A percentile compares a stretch with the other conserved stretches of the same genome.
Conservation (phyloP, 1,140 invertebrate species). For the Drosophila fuyamai region DNA sequence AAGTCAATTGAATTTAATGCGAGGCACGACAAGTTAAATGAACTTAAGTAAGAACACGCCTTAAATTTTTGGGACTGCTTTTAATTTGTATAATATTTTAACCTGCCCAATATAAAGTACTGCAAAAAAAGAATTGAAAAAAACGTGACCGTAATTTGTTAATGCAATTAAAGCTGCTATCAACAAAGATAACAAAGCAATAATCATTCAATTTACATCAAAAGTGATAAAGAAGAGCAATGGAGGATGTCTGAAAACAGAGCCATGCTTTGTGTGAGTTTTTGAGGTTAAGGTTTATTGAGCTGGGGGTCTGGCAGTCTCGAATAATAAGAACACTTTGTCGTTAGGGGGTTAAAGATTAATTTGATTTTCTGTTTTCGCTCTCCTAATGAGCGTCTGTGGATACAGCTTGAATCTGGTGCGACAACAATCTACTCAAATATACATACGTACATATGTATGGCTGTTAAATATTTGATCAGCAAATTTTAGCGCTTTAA, state of each 20-base stretch:
- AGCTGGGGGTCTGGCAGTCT: constrained; percentile 4
- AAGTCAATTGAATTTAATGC: constrained; percentile 69
- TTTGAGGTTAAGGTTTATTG: constrained; percentile 46
- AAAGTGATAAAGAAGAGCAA: constrained; percentile 18
- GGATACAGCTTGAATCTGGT: constrained; percentile 41
- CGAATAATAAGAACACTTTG: constrained; percentile 21
- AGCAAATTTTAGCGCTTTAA: constrained; percentile 34
- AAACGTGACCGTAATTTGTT: constrained; percentile 43
- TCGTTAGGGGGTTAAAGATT: constrained; percentile 24
- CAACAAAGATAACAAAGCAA: constrained; percentile 33
- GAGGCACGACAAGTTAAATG: constrained; percentile 60
- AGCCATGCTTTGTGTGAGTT: constrained; percentile 34
- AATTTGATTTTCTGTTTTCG: constrained; percentile 20
- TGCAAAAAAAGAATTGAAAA: constrained; percentile 7
- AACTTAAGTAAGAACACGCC: constrained; percentile 52
- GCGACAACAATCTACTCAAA: constrained; percentile 32
- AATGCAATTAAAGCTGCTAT: constrained; percentile 39
- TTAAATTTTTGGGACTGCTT: constrained; percentile 17
- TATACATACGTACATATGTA: neutral
- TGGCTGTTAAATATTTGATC: constrained; percentile 55
- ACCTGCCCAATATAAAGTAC: constrained; percentile 31
- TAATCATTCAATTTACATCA: constrained; percentile 58
- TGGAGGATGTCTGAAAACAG: constrained; percentile 26
- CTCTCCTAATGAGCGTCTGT: constrained; percentile 14
- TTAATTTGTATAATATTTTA: constrained; percentile 4